Evolutionary conservation across 1,140 invertebrate species (phyloP).

Genomic region (Drosophila trapezifrons): DNA sequence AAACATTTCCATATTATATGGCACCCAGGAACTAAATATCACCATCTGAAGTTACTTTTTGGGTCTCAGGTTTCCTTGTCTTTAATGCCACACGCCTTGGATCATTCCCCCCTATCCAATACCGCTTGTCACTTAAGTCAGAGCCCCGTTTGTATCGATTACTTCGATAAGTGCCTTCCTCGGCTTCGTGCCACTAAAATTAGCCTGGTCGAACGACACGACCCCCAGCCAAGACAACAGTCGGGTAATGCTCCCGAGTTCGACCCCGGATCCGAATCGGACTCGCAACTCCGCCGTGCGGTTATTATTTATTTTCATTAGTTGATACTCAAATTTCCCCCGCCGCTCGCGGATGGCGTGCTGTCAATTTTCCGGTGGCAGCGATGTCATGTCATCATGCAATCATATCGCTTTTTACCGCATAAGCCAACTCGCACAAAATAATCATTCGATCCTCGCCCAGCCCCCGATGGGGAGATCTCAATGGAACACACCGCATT

Average conservation of each 20-base stretch:
- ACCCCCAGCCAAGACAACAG: conserved; percentile 56
- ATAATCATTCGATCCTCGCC: conserved; percentile 55
- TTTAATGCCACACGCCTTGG: conserved; percentile 22
- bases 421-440: conserved; percentile 60
- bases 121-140: conserved; percentile 12
- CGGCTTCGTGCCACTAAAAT: conserved; percentile 69
- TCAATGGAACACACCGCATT: conserved; percentile 20
- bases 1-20: neutral
- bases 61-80: conserved; percentile 6
- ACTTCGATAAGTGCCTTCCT: conserved; percentile 37
- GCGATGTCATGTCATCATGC: conserved; percentile 76
- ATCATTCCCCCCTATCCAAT: conserved; percentile 13
- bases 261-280: conserved; percentile 13
- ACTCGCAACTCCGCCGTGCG: conserved; percentile 30
- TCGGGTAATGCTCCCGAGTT: conserved; percentile 27
- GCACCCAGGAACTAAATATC: neutral
- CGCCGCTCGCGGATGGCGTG: conserved; percentile 54
- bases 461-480: conserved; percentile 13
- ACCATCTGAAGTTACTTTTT: neutral
- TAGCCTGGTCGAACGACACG: conserved; percentile 41
- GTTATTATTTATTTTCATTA: conserved; percentile 59
- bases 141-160: conserved; percentile 62
- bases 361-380: conserved; percentile 77
- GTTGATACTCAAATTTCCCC: conserved; percentile 53
- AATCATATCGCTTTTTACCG: conserved; percentile 80